Conservation (phyloP, 2,888 invertebrate species). For the Horisme vitalbata region DNA sequence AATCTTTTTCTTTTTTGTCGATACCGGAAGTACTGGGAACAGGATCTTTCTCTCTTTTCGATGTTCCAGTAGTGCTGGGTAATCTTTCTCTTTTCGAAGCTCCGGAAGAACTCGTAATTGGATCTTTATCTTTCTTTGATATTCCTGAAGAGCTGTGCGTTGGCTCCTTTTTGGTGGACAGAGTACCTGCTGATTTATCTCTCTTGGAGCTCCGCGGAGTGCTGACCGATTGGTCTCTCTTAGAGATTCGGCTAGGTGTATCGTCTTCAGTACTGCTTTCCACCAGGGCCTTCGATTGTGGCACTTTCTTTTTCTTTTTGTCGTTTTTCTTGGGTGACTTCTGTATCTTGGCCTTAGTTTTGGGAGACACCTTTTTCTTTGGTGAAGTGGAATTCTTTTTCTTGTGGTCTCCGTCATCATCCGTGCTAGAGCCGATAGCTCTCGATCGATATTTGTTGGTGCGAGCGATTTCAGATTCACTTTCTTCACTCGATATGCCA, state of each 20-base stretch:
- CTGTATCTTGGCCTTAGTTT: slow-evolving; percentile 58
- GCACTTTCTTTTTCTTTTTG: slow-evolving; percentile 78
- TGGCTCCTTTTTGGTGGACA: slow-evolving; percentile 6
- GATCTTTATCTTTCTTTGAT: slow-evolving; percentile 16
- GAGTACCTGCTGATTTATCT: slow-evolving; percentile 8
- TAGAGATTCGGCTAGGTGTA: slow-evolving; percentile 58
- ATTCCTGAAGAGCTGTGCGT: slow-evolving; percentile 9
- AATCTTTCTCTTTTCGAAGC: slow-evolving; percentile 14
- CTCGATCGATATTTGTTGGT: slow-evolving; percentile 59
- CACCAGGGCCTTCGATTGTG: slow-evolving; percentile 72
- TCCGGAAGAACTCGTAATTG: background rate
- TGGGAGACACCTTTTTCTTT: slow-evolving; percentile 76
- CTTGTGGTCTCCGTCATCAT: slow-evolving; percentile 67
- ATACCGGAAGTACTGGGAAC: background rate
- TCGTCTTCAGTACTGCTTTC: slow-evolving; percentile 86
- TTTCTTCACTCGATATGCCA: slow-evolving; percentile 81
- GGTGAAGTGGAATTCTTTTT: slow-evolving; percentile 68
- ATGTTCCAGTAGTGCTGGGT: slow-evolving; percentile 5
- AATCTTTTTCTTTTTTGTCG: too few species aligned
- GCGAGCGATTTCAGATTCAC: slow-evolving; percentile 64
- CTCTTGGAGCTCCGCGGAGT: slow-evolving; percentile 36
- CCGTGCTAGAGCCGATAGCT: slow-evolving; percentile 81
- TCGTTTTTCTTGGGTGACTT: slow-evolving; percentile 63
- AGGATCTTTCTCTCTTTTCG: slow-evolving; percentile 43
- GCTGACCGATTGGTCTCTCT: slow-evolving; percentile 70